Evolutionary conservation across 2,888 invertebrate genomes (phyloP), one percentile per base, ranked within the genome.

Genomic region (Macaria notata): DNA sequence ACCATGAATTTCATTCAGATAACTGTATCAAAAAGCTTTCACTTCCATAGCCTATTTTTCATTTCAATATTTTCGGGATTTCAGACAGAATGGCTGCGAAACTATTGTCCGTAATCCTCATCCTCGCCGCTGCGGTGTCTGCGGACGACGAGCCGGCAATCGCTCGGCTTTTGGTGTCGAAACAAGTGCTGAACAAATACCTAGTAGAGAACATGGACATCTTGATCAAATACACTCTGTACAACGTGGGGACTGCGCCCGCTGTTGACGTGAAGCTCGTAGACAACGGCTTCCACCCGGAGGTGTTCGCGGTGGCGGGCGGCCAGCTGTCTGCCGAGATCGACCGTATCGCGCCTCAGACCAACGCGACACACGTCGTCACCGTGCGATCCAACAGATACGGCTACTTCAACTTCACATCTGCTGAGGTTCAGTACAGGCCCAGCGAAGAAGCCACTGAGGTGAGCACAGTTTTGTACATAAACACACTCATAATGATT

Each of bases 391-490:
- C 99, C 4, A 95, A 95, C 73, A 95, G 95, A 76, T 97, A 94
- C 78, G 99, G 99, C 36, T 97, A 97, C 83, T 99, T 98, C 92
- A 99, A 99, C 87, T 99, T 99, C 84, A 97, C 98, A 3, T 95
- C 98, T 51, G 99, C 99, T 62, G 97, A 98, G 86, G 94, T 98
- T 55, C 94, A 95, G 46, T 99, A 99, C 90, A 95, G 94, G 73
- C 93, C 95, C 46, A 94, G 95, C 62, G 98, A 98, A 88, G 98
- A 98, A 76, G 93, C 95, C 41, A 92, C 94, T 71, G 94, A 94
- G 84, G 95, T 95, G 81, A 92, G 85, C 42, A 3, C 19, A 45
- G 29, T 46, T 31, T 2, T 5, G n/a, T 42, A 31, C 9, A 19
- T 4, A 19, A 19, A 19, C 19, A 19, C 19, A 19, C 19, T 19